These are phyloP conservation scores for Bugula neritina DNA, from an alignment of 2,888 invertebrate genomes.

Conservation along the genomic window DNA sequence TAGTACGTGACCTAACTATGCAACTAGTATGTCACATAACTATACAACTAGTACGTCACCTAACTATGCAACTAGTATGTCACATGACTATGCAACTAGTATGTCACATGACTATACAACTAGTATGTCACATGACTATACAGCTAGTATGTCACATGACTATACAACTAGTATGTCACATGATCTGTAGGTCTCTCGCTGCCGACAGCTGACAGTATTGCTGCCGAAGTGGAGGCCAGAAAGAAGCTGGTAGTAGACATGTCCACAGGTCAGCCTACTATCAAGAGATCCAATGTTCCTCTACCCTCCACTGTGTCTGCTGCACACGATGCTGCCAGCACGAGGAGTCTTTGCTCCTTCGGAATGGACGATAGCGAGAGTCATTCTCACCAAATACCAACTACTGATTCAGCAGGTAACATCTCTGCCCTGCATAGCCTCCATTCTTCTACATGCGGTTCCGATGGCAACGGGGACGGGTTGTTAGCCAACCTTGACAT, in stretches of 20 bases:
- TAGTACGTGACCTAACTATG: too few species aligned
- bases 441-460: not conserved
- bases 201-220: constrained; percentile 14
- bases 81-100: too few species aligned
- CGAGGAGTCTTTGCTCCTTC: not conserved
- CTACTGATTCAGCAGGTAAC: not conserved
- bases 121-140: not conserved
- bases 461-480: not conserved
- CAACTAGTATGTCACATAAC: too few species aligned
- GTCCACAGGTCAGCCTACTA: not conserved
- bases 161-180: too few species aligned
- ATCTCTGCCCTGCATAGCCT: not conserved
- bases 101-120: too few species aligned
- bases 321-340: not conserved
- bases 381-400: not conserved
- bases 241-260: not conserved
- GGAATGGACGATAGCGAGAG: not conserved
- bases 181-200: not conserved
- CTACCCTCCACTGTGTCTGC: too few species aligned
- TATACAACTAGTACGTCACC: too few species aligned
- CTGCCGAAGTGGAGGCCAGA: not conserved
- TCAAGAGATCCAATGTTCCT: not conserved
- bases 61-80: too few species aligned
- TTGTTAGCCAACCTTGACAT: not conserved
- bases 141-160: too few species aligned